Evolutionary conservation across 2,888 invertebrate genomes (phyloP), one percentile per base, ranked within the genome.

Genomic region (Spicauda simplicius): DNA sequence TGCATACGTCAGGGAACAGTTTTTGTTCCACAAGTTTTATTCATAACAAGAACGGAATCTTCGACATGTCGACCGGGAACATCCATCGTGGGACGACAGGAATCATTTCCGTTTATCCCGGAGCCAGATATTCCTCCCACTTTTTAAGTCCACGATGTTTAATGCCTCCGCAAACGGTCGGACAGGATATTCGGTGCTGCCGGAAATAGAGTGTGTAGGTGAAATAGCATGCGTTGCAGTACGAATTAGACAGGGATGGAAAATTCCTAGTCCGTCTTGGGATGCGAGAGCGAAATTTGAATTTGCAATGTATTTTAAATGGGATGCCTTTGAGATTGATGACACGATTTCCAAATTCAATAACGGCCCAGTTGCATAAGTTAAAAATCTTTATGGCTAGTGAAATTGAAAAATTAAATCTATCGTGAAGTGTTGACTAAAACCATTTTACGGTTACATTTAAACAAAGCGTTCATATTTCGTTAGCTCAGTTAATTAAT

Each of bases 181-280:
- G 83, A 83, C 87, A 83, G 85, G 88, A 88, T 86, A 87, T 82
- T 82, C 82, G 80, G 78, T 81, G 81, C 83, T 82, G 80, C 78
- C 85, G 92, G 92, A 93, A 92, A 93, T 93, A 88, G 90, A 90
- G 81, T 85, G 88, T 80, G 86, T 82, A 84, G 85, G 83, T 80
- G 85, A 83, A 86, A 90, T 72, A 80, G 78, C 72, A 70, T 77
- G 70, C 71, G 71, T 70, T 70, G 72, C 73, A 72, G n/a, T 53
- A 59, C 64, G 72, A 70, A 77, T 70, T 67, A 57, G 81, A 84
- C 72, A 70, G 70, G 72, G 84, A 84, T 62, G 71, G 77, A 73
- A 70, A 67, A 19, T 48, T 52, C 0, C 19, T 41, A 57, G 67
- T 57, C 58, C 54, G 37, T 63, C 62, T 66, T 63, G 62, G 59